Evolutionary conservation across 2,888 invertebrate genomes (phyloP).

Genomic region (Cepaea hortensis): DNA sequence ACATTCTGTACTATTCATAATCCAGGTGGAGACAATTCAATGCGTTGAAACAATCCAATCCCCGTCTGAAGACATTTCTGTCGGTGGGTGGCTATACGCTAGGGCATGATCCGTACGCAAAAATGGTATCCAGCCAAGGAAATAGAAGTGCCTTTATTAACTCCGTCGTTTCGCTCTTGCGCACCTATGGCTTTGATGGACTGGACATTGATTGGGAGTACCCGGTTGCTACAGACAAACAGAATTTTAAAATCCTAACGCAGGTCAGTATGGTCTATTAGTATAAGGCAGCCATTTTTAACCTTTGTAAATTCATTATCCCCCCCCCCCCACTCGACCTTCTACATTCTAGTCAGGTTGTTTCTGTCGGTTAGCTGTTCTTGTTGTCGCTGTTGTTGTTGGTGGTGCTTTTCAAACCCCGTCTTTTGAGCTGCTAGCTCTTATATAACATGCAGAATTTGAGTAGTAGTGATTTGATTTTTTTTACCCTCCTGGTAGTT

Average conservation of each 20-base stretch:
- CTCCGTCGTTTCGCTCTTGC: conserved; percentile 31
- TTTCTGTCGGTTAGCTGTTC: too few species aligned
- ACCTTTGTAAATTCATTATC: too few species aligned
- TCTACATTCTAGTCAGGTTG: too few species aligned
- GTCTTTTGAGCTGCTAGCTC: too few species aligned
- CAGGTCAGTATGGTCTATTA: conserved; percentile 22
- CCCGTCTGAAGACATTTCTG: conserved; percentile 48
- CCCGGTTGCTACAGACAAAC: conserved; percentile 40
- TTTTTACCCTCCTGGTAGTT: background rate
- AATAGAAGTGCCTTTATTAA: conserved; percentile 51
- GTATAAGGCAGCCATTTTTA: too few species aligned
- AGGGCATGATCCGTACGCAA: background rate
- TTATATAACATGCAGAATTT: too few species aligned
- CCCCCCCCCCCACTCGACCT: too few species aligned
- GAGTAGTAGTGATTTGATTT: too few species aligned
- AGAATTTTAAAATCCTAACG: conserved; percentile 16
- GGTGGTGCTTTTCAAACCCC: too few species aligned
- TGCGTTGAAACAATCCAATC: conserved; percentile 40
- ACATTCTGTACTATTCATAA: background rate
- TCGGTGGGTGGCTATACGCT: conserved; percentile 43
- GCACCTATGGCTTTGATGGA: conserved; percentile 47
- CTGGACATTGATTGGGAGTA: conserved; percentile 52
- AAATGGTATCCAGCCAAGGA: conserved; percentile 12
- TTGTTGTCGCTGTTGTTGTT: too few species aligned
- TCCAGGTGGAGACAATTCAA: conserved; percentile 49